phyloP scores from a whole-genome alignment of 2,113 vertebrate genomes.

The Chloebia gouldiae region DNA sequence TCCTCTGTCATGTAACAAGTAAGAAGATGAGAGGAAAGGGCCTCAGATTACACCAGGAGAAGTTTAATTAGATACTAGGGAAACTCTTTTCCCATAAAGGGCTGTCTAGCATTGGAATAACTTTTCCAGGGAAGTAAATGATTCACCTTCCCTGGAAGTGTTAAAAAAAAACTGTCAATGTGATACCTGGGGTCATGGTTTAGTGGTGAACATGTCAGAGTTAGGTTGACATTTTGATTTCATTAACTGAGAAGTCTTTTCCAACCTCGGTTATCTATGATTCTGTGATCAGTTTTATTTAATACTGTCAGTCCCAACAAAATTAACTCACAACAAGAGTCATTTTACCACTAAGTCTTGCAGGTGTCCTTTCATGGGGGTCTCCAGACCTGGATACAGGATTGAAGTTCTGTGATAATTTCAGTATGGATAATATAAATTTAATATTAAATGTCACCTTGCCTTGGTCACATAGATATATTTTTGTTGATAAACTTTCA shows the following conservation, averaged over 20 bases:
- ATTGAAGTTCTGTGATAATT: not conserved
- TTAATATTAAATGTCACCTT: not conserved
- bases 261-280: not conserved
- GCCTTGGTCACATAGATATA: not conserved
- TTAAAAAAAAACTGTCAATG: not conserved
- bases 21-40: not conserved
- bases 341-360: not conserved
- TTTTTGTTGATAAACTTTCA: not conserved
- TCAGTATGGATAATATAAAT: not conserved
- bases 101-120: not conserved
- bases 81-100: not conserved
- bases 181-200: not conserved
- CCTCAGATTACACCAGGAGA: not conserved
- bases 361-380: not conserved
- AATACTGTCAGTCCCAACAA: not conserved
- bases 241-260: not conserved
- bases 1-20: not conserved
- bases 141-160: fast-evolving
- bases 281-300: not conserved
- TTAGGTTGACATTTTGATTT: not conserved
- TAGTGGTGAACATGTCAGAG: not conserved
- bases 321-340: not conserved
- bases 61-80: not conserved
- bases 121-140: not conserved
- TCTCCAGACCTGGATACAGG: not conserved